Evolutionary conservation across 2,797 vertebrate species (phyloP), one percentile per base, ranked within the genome.

Genomic region (Sternotherus odoratus): DNA sequence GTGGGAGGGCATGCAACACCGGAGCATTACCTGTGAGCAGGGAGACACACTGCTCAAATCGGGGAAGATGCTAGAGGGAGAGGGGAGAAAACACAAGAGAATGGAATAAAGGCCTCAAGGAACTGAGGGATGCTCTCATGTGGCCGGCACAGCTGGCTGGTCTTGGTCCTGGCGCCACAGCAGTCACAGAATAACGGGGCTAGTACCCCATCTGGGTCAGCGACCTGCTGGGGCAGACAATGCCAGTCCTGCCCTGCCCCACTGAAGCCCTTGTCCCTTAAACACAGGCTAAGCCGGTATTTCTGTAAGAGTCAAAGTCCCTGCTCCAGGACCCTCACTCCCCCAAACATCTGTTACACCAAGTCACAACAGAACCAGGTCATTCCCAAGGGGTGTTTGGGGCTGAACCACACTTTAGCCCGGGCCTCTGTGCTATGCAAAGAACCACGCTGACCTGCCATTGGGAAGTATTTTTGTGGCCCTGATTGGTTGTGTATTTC

Each of bases 21-120:
- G 60, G 56, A 86, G 50, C 85, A 60, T 92, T 89, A 92, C 91
- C 83, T 92, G 91, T 79, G 57, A 50, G 91, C 85, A 89, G 88
- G 78, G 82, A 89, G 75, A 74, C 50, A 78, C 46, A 82, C 36
- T 87, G 69, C 57, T 86, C 91, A 92, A 79, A 78, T 10, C 88
- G 60, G 60, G 91, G 36, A 82, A 79, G 57, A 48, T 21, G 82
- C 91, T 89, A 86, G 56, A 87, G 77, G 85, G 77, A 54, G 75
- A 80, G 53, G 63, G 75, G 54, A 60, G 75, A 75, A 84, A 48
- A 91, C 28, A 36, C 15, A 53, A 56, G 50, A 77, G 53, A 89
- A 46, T 30, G 30, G 83, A 53, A 24, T 91, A 79, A 10, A 26
- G 63, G 30, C 33, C 60, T 72, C 49, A n/a, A 36, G 21, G 53